Percentiles rank a stretch among this genome's conserved stretches.
phyloP scores from a whole-genome alignment of 2,888 invertebrate species.

The Dioctria linearis region DNA sequence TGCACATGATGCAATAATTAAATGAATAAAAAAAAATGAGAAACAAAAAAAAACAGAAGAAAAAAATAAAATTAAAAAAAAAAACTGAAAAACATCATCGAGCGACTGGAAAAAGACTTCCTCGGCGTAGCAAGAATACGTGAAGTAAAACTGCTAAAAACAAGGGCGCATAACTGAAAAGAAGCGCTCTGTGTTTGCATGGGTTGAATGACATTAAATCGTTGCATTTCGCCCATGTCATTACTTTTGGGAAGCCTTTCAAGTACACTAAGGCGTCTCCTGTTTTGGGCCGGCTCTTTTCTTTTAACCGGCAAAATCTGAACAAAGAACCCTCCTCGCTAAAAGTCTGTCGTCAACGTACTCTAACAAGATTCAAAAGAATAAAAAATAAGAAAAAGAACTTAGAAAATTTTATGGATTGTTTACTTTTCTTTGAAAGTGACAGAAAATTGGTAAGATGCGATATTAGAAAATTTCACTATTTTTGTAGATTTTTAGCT shows the following conservation, averaged over 20 bases:
- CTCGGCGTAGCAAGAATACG: conserved; percentile 19
- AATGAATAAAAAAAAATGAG: background rate
- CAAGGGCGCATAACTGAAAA: conserved; percentile 10
- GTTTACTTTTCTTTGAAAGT: too few relatives aligned
- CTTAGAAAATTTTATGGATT: too few relatives aligned
- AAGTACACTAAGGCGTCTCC: conserved; percentile 41
- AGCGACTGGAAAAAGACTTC: conserved; percentile 37
- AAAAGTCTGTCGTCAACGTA: conserved; percentile 39
- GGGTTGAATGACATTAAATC: conserved; percentile 53
- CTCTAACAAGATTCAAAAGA: conserved; percentile 39
- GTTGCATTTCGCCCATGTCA: conserved; percentile 48
- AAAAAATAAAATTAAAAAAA: conserved; percentile 14
- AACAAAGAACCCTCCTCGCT: conserved; percentile 16
- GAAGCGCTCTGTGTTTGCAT: conserved; percentile 1
- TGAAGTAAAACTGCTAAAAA: conserved; percentile 18
- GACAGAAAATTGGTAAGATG: too few relatives aligned
- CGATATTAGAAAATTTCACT: too few relatives aligned
- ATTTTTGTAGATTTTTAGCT: too few relatives aligned
- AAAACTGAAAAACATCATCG: conserved; percentile 36
- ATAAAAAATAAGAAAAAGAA: background rate
- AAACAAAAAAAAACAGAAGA: too few relatives aligned
- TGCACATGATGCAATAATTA: conserved; percentile 55
- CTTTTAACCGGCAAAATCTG: background rate
- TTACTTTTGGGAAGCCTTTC: conserved; percentile 55
- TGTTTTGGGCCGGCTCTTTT: conserved; percentile 26